Conservation (phyloP, 2,797 vertebrate species). For the Notolepis coatsorum region DNA sequence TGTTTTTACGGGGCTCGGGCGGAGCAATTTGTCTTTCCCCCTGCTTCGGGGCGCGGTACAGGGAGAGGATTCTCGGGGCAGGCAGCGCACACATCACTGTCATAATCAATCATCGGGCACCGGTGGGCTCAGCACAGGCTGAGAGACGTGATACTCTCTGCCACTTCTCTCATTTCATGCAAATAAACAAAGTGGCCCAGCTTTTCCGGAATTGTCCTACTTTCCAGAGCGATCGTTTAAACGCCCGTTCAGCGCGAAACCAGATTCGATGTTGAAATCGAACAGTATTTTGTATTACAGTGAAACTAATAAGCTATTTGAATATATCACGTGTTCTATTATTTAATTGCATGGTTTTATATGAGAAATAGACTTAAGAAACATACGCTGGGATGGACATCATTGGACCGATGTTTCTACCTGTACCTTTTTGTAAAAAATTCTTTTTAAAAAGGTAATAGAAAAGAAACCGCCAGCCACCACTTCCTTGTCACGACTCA, state of each 20-base stretch:
- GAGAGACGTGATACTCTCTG: constrained; percentile 62
- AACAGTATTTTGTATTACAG: too few relatives aligned
- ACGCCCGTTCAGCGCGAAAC: constrained; percentile 31
- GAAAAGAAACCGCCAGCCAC: too few relatives aligned
- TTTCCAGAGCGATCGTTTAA: constrained; percentile 47
- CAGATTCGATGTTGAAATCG: constrained; percentile 27
- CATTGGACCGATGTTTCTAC: too few relatives aligned
- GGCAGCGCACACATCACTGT: constrained; percentile 74
- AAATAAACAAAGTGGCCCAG: constrained; percentile 68
- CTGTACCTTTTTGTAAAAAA: constrained; percentile 19
- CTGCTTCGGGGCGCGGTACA: constrained; percentile 74
- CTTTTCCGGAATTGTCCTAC: constrained; percentile 55
- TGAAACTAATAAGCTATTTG: too few relatives aligned
- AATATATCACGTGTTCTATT: too few relatives aligned
- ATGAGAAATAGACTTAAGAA: too few relatives aligned
- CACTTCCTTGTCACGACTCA: constrained; percentile 48
- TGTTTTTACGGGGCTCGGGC: constrained; percentile 85
- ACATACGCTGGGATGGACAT: too few relatives aligned
- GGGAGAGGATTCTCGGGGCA: constrained; percentile 73
- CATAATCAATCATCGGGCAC: constrained; percentile 76
- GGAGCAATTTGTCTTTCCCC: constrained; percentile 79
- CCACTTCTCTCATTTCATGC: constrained; percentile 74
- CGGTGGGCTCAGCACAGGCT: constrained; percentile 68
- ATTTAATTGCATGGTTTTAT: too few relatives aligned
- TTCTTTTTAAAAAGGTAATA: too few relatives aligned